Evolutionary conservation across 2,797 vertebrate genomes (phyloP).

Genomic region (Liasis olivaceus): DNA sequence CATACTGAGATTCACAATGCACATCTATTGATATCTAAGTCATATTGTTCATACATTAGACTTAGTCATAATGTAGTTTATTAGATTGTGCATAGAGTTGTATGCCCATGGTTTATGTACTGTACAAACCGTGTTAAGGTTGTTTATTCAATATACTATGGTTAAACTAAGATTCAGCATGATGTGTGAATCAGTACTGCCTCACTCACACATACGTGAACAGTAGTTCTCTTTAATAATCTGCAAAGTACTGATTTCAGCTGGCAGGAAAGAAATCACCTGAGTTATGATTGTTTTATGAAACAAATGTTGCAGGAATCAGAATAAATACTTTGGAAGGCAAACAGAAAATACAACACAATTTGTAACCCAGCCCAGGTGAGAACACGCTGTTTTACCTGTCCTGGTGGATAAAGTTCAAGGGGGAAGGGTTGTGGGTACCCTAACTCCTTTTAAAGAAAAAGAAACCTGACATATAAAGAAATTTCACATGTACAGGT

Average conservation of each 20-base stretch:
- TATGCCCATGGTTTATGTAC: background rate
- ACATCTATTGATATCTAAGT: background rate
- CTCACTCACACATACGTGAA: background rate
- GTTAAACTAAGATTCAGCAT: background rate
- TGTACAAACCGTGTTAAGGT: background rate
- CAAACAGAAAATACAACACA: background rate
- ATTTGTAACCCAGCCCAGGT: background rate
- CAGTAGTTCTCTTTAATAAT: constrained; percentile 26
- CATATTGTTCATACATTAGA: background rate
- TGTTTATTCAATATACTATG: background rate
- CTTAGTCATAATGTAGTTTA: background rate
- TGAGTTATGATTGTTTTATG: constrained; percentile 5
- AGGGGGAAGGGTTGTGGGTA: background rate
- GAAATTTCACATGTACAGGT: background rate
- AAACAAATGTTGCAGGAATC: background rate
- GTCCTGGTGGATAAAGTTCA: background rate
- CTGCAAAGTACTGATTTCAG: constrained; percentile 5
- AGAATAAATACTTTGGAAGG: background rate
- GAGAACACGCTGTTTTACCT: background rate
- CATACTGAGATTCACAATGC: background rate
- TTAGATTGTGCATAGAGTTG: background rate
- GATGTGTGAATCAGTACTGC: background rate
- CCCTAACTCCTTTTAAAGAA: no score
- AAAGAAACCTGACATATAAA: background rate
- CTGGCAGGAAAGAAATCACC: background rate